Evolutionary conservation across 2,888 invertebrate species (phyloP).

Genomic region (Laothoe populi): DNA sequence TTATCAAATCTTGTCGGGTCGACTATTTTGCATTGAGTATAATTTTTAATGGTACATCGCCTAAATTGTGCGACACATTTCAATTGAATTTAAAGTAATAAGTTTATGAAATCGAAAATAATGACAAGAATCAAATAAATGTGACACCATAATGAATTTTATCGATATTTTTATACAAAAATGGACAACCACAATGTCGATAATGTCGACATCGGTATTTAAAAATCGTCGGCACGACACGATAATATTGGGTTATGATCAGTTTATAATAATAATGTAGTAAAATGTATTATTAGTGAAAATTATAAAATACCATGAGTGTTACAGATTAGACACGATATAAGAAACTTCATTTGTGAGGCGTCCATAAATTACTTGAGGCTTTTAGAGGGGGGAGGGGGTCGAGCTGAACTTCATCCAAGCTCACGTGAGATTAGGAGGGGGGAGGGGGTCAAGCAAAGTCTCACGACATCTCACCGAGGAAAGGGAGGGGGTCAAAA

Average conservation of each 20-base stretch:
- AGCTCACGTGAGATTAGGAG: too few relatives aligned
- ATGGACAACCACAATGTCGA: neutral
- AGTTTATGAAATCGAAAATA: neutral
- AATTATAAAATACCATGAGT: neutral
- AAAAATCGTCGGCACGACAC: conserved; percentile 38
- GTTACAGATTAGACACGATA: neutral
- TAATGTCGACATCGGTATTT: neutral
- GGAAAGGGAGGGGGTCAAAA: too few relatives aligned
- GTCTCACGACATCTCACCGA: too few relatives aligned
- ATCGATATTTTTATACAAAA: neutral
- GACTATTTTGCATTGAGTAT: conserved; percentile 1
- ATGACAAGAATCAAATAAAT: neutral
- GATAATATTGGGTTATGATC: conserved; percentile 36
- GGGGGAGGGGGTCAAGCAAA: too few relatives aligned
- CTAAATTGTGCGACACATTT: neutral
- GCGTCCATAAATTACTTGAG: too few relatives aligned
- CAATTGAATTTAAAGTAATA: neutral
- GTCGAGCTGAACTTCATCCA: too few relatives aligned
- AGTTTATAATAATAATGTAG: neutral
- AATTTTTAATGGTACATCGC: too few relatives aligned
- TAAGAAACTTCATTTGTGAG: too few relatives aligned
- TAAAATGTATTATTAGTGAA: conserved; percentile 8
- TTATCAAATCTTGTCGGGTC: conserved; percentile 3
- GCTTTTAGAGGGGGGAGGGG: too few relatives aligned
- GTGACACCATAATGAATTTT: neutral